Conservation (phyloP, 2,113 vertebrate genomes). For the Apteryx mantelli region DNA sequence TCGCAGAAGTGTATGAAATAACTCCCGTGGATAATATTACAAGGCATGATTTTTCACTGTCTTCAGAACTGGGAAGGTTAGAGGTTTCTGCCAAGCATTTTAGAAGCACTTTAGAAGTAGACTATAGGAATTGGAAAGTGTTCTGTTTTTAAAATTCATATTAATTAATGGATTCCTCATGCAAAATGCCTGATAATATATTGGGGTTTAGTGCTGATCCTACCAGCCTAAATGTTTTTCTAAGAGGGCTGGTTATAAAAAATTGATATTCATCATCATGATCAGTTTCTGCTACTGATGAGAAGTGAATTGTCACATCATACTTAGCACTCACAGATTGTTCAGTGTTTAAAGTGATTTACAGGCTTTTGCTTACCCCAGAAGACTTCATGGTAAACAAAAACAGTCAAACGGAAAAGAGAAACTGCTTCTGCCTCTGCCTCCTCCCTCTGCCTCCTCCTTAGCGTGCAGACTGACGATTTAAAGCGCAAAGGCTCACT, state of each 20-base stretch:
- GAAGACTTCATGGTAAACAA: not conserved
- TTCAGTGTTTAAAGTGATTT: not conserved
- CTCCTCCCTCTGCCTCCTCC: not conserved
- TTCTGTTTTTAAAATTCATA: not conserved
- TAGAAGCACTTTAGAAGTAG: not conserved
- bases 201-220: not conserved
- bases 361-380: not conserved
- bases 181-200: not conserved
- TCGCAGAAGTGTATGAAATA: not conserved
- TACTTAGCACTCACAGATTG: accelerated
- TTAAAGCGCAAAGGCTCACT: not conserved
- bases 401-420: not conserved
- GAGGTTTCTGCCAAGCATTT: not conserved
- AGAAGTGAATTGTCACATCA: not conserved
- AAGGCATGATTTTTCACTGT: not conserved
- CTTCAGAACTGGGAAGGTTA: not conserved
- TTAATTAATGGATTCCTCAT: not conserved
- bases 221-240: not conserved
- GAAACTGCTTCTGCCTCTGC: not conserved
- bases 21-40: not conserved
- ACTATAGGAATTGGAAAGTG: not conserved
- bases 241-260: not conserved
- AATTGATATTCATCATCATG: not conserved
- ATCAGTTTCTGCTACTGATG: not conserved
- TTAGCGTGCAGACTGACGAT: not conserved